Evolutionary conservation across 2,797 vertebrate species (phyloP).

Genomic region (Anableps anableps): DNA sequence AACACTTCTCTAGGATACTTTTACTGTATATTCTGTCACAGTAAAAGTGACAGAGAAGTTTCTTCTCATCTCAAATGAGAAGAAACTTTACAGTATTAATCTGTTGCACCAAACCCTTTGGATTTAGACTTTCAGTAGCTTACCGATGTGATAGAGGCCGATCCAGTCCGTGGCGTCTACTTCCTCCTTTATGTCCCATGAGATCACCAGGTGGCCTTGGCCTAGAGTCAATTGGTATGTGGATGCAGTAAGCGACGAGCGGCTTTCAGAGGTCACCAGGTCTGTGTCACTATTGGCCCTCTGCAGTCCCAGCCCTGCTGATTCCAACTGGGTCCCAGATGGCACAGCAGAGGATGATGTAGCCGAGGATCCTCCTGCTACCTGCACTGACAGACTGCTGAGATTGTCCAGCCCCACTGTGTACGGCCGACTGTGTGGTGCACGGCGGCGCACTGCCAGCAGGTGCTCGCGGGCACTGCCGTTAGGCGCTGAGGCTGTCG

Average conservation of each 20-base stretch:
- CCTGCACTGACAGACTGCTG: slow-evolving; percentile 84
- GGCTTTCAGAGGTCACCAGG: slow-evolving; percentile 93
- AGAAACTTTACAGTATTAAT: background rate
- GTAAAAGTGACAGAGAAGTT: too few species aligned
- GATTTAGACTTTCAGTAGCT: slow-evolving; percentile 53
- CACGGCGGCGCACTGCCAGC: slow-evolving; percentile 88
- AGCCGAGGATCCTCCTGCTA: slow-evolving; percentile 11
- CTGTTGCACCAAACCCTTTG: background rate
- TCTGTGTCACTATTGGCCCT: slow-evolving; percentile 97
- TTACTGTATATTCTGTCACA: too few species aligned
- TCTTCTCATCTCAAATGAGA: too few species aligned
- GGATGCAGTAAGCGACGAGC: slow-evolving; percentile 93
- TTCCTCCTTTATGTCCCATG: slow-evolving; percentile 99
- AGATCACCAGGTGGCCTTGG: slow-evolving; percentile 92
- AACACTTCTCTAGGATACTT: too few species aligned
- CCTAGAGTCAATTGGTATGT: slow-evolving; percentile 92
- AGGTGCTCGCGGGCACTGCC: slow-evolving; percentile 87
- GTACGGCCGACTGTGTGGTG: slow-evolving; percentile 87
- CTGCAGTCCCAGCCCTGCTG: slow-evolving; percentile 81
- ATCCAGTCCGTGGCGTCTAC: slow-evolving; percentile 99
- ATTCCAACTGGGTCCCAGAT: slow-evolving; percentile 45
- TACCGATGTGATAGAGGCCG: slow-evolving; percentile 96
- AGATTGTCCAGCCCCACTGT: slow-evolving; percentile 93
- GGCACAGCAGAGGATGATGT: slow-evolving; percentile 32
- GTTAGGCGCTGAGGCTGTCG: slow-evolving; percentile 27